Evolutionary conservation across 2,888 invertebrate genomes (phyloP).

Genomic region (Epinotia demarniana): DNA sequence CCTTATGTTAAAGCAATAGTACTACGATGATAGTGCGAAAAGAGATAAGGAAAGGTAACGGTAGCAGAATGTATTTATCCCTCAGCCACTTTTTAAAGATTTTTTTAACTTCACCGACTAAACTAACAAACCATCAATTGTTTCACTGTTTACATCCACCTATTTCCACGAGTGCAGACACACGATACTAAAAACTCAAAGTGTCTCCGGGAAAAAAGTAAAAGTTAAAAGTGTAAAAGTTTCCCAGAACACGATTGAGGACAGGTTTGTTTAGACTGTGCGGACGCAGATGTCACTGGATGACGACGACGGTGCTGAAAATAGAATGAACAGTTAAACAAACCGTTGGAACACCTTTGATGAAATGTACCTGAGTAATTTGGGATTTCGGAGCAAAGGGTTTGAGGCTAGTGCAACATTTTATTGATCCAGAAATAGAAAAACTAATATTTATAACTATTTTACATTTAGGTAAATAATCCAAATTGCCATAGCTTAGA

Average conservation of each 20-base stretch:
- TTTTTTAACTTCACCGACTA: not conserved
- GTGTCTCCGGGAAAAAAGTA: constrained; percentile 74
- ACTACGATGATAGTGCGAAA: not conserved
- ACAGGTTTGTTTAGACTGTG: constrained; percentile 76
- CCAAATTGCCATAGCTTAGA: not conserved
- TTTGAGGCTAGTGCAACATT: constrained; percentile 3
- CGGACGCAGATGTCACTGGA: constrained; percentile 73
- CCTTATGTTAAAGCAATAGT: too few species aligned
- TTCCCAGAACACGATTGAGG: constrained; percentile 77
- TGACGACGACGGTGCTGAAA: constrained; percentile 57
- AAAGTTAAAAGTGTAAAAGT: constrained; percentile 76
- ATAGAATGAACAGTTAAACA: constrained; percentile 56
- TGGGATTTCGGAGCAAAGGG: constrained; percentile 11
- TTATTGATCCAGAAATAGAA: constrained; percentile 7
- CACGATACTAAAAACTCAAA: constrained; percentile 56
- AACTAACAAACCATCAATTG: constrained; percentile 38
- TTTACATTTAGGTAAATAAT: too few species aligned
- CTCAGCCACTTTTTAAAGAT: not conserved
- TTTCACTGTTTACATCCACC: constrained; percentile 16
- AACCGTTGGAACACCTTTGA: constrained; percentile 41
- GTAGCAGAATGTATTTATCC: not conserved
- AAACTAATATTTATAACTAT: not conserved
- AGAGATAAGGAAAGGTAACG: not conserved
- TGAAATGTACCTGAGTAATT: constrained; percentile 44
- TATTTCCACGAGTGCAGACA: constrained; percentile 43